Percentiles rank a stretch among this genome's conserved stretches.
Evolutionary conservation across 2,888 invertebrate species (phyloP).

Genomic region (Dolomedes plantarius): DNA sequence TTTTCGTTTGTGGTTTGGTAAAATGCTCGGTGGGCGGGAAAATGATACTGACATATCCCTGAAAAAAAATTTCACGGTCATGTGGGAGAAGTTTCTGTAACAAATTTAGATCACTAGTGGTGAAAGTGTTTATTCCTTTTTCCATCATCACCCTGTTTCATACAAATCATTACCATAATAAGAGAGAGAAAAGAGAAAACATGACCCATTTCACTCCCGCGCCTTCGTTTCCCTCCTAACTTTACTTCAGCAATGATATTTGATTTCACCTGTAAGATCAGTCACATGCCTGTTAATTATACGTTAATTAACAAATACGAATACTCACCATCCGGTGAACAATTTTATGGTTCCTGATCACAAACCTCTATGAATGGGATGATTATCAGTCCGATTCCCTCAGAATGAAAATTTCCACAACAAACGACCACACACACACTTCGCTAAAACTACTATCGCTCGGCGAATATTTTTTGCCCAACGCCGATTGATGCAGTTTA

Average conservation of each 20-base stretch:
- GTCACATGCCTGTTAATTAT: neutral
- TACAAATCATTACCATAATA: slow-evolving; percentile 27
- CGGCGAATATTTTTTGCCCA: slow-evolving; percentile 14
- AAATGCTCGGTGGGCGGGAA: no score
- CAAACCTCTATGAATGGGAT: neutral
- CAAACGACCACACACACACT: slow-evolving; percentile 12
- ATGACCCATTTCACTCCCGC: slow-evolving; percentile 34
- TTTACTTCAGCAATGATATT: neutral
- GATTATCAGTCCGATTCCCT: neutral
- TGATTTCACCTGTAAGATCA: slow-evolving; percentile 14
- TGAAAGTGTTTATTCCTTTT: neutral
- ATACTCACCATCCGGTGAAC: neutral
- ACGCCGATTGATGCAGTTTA: slow-evolving; percentile 33
- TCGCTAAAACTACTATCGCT: neutral
- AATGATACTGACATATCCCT: no score
- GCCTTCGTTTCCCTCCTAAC: slow-evolving; percentile 1
- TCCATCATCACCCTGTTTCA: neutral
- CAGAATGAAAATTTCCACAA: slow-evolving; percentile 16
- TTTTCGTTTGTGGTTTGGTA: no score
- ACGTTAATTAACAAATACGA: neutral
- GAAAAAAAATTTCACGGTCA: no score
- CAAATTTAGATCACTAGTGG: neutral
- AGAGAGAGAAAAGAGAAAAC: slow-evolving; percentile 27
- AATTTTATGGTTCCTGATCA: neutral
- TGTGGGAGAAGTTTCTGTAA: no score